A percentile compares a stretch with the other conserved stretches of the same genome.
Evolutionary conservation across 92 coral and sea anemone genomes (phyloP).

Genomic region (Parazoanthus darwini): DNA sequence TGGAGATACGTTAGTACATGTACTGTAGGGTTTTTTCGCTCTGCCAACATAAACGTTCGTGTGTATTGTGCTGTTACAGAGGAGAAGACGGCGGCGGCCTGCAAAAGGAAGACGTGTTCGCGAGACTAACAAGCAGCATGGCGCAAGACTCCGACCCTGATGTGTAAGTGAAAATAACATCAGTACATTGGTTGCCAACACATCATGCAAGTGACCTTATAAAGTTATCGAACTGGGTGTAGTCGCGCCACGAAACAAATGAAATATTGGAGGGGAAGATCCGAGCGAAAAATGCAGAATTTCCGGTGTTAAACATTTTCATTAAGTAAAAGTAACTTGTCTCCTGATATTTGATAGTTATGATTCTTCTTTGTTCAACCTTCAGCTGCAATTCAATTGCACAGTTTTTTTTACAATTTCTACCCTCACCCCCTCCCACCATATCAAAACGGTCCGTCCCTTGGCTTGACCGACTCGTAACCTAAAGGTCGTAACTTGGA

Average conservation of each 20-base stretch:
- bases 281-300: not conserved
- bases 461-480: too few species aligned
- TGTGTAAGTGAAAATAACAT: conserved; percentile 60
- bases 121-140: conserved; percentile 92
- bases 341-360: too few species aligned
- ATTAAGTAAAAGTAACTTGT: not conserved
- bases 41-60: not conserved
- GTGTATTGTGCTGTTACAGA: conserved; percentile 37
- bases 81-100: conserved; percentile 57
- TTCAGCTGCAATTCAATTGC: too few species aligned
- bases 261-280: not conserved
- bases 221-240: not conserved
- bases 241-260: not conserved
- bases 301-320: not conserved
- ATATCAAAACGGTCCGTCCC: too few species aligned
- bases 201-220: not conserved
- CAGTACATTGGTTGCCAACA: not conserved
- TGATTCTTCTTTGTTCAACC: too few species aligned
- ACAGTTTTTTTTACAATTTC: too few species aligned
- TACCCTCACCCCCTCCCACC: too few species aligned
- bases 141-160: conserved; percentile 93
- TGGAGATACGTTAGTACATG: not conserved
- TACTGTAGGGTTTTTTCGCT: not conserved
- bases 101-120: conserved; percentile 87
- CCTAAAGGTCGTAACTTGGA: too few species aligned